These are phyloP conservation scores for Calidris pugnax DNA, from an alignment of 2,113 vertebrate genomes.

Conservation along the genomic window DNA sequence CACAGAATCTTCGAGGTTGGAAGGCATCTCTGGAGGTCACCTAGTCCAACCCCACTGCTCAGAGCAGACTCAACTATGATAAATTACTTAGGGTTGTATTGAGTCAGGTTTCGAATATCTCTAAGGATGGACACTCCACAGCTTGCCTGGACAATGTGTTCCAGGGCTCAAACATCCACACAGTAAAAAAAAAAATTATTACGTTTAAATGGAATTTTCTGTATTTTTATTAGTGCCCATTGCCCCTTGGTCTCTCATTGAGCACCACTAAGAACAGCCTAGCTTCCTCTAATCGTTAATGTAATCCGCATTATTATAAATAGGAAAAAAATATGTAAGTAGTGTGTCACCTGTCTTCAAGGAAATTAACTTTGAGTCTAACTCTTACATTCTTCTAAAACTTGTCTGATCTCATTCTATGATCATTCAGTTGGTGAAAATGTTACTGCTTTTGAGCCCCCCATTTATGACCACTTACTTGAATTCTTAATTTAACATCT, in stretches of 20 bases:
- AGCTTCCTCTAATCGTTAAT: not conserved
- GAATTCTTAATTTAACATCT: not conserved
- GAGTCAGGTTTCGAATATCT: not conserved
- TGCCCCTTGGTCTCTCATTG: not conserved
- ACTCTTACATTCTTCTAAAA: not conserved
- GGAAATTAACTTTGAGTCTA: not conserved
- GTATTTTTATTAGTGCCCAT: not conserved
- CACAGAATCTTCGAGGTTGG: not conserved
- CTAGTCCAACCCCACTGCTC: not conserved
- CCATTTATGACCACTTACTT: not conserved
- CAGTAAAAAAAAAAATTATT: not conserved
- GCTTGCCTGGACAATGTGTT: rapidly evolving
- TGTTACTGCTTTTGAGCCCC: not conserved
- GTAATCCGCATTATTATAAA: not conserved
- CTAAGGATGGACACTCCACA: not conserved
- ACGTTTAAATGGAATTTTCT: not conserved
- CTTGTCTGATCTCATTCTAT: not conserved
- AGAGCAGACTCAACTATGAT: not conserved
- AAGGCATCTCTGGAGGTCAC: not conserved
- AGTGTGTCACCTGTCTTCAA: not conserved
- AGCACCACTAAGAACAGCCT: not conserved
- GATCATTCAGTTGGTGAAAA: not conserved
- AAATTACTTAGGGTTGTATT: not conserved
- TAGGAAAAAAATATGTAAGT: not conserved
- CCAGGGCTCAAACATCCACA: not conserved